Base-by-base conservation (phyloP, 1,140 invertebrate species). In the Triops longicaudatus region DNA sequence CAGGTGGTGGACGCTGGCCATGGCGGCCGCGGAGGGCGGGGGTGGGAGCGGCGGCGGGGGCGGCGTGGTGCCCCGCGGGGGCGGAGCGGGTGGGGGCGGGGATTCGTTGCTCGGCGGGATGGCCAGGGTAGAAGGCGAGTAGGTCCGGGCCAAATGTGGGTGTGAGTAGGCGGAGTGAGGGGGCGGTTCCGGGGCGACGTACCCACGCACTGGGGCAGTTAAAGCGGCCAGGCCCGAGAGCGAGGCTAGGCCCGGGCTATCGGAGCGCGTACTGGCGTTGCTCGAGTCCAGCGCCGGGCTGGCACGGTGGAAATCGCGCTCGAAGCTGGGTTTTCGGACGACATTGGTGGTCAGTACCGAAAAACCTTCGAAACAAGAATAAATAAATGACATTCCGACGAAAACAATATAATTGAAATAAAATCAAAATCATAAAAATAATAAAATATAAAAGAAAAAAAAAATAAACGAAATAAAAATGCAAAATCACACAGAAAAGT, bases 211-310 rank as follows among this genome's bases (percentile, higher is more conserved):
- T 14, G 74, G 74, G 26, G 74, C 37, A 41, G 74, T 63, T 17
- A 63, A 17, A 5, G 50, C 50, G 6, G 50, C 50, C 28, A 77
- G 43, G 11, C 74, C 78, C 26, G 79, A 88, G 11, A 79, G 77
- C 26, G 78, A 74, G 27, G 76, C 74, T 22, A 76, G 74, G 79
- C 91, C 87, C 1, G 94, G 93, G 85, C 92, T 95, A 82, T 96
- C 94, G 0, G 94, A 96, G 28, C 94, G 87, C 11, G 93, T 94
- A 82, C 93, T 95, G 22, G 91, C 93, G 17, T 92, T 92, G 2
- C 50, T 63, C 72, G 92, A 94, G 80, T 95, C 94, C 71, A 95
- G 85, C 0, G 92, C 93, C 0, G 94, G 93, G 84, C 93, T 94
- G 10, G 91, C 91, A 75, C 93, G 87, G 75, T 92, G 90, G 27